phyloP scores from a whole-genome alignment of 2,888 invertebrate genomes.

The Phortica magna region DNA sequence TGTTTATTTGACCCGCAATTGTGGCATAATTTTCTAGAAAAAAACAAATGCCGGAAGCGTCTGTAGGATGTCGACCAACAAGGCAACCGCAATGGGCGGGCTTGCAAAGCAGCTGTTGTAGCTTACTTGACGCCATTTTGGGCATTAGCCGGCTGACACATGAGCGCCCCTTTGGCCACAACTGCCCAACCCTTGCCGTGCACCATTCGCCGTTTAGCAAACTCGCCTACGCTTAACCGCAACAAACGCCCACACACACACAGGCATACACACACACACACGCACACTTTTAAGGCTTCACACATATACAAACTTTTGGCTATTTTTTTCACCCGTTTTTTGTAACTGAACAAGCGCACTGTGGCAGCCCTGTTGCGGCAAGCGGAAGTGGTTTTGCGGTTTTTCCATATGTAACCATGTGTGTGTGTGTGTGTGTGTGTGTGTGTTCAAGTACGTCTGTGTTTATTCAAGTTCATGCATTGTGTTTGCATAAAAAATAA shows the following conservation, averaged over 20 bases:
- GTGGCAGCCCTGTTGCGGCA: constrained; percentile 37
- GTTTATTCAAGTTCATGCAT: constrained; percentile 49
- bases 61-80: neutral
- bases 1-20: constrained; percentile 24
- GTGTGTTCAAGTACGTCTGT: constrained; percentile 28
- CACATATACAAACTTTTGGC: neutral
- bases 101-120: constrained; percentile 20
- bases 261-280: neutral
- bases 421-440: constrained; percentile 45
- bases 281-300: neutral
- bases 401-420: constrained; percentile 44
- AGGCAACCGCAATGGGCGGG: neutral
- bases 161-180: neutral
- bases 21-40: neutral
- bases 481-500: constrained; percentile 26
- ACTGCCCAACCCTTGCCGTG: neutral
- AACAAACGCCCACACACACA: neutral
- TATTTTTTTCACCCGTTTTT: neutral
- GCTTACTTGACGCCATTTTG: constrained; percentile 16
- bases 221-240: too few relatives aligned
- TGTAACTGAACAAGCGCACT: neutral
- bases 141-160: neutral
- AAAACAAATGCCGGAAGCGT: constrained; percentile 9
- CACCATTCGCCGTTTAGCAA: too few relatives aligned
- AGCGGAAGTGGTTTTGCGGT: constrained; percentile 58